These are phyloP conservation scores for Mobula hypostoma DNA, from an alignment of 2,113 vertebrate genomes.

Conservation along the genomic window DNA sequence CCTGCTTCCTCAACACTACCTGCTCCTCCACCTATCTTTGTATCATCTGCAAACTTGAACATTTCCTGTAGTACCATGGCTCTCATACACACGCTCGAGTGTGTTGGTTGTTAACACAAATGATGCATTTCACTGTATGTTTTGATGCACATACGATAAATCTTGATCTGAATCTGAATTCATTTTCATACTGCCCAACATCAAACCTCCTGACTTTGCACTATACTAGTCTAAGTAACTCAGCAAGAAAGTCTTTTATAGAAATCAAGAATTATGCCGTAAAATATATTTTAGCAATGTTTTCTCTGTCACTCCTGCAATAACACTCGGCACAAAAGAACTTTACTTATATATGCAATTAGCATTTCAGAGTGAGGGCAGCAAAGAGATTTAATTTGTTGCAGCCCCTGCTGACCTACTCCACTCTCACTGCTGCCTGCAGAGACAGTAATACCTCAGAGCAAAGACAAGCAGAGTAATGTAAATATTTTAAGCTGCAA, in stretches of 20 bases:
- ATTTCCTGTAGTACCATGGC: no score
- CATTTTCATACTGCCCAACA: not conserved
- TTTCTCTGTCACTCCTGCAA: not conserved
- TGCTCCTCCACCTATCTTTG: no score
- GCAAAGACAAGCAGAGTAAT: not conserved
- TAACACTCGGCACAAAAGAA: not conserved
- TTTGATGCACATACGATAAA: no score
- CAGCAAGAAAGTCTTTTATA: not conserved
- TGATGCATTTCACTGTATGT: no score
- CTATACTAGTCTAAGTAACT: not conserved
- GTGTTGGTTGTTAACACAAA: no score
- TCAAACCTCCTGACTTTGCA: not conserved
- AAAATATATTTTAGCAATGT: not conserved
- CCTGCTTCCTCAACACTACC: no score
- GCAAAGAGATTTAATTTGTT: slow-evolving; percentile 16
- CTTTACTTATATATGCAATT: not conserved
- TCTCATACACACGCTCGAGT: no score
- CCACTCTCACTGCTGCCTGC: not conserved
- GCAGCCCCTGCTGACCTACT: not conserved
- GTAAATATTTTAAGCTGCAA: not conserved
- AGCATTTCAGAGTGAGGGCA: not conserved
- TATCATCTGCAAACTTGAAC: no score
- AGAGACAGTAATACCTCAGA: not conserved
- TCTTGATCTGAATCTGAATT: not conserved
- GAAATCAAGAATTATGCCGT: not conserved